These are phyloP conservation scores for Anticlea derivata DNA, from an alignment of 2,888 invertebrate species.

Conservation along the genomic window DNA sequence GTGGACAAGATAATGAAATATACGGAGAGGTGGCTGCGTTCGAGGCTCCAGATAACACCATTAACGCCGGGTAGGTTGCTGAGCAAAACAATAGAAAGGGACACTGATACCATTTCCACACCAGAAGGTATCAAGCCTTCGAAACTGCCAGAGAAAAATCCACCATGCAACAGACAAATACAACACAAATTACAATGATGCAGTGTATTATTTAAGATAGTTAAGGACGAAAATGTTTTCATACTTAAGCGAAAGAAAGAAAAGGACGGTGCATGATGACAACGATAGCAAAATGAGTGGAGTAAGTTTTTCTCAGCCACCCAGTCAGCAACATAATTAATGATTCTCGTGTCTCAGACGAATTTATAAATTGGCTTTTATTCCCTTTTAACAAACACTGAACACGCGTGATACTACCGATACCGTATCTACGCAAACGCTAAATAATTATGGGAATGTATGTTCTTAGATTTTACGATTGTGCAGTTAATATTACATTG, in stretches of 20 bases:
- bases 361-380: slow-evolving; percentile 81
- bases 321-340: slow-evolving; percentile 84
- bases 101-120: slow-evolving; percentile 46
- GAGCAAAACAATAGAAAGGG: slow-evolving; percentile 73
- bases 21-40: slow-evolving; percentile 82
- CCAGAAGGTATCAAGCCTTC: slow-evolving; percentile 37
- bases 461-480: slow-evolving; percentile 24
- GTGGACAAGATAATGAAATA: slow-evolving; percentile 83
- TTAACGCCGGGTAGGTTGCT: slow-evolving; percentile 78
- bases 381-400: slow-evolving; percentile 72
- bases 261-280: slow-evolving; percentile 70
- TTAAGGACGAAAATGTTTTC: slow-evolving; percentile 13
- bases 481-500: slow-evolving; percentile 34
- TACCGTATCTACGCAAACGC: slow-evolving; percentile 56
- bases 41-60: slow-evolving; percentile 81
- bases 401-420: slow-evolving; percentile 69
- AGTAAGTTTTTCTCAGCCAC: slow-evolving; percentile 84
- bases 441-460: slow-evolving; percentile 51
- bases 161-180: slow-evolving; percentile 27
- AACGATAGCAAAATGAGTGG: slow-evolving; percentile 81
- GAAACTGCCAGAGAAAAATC: slow-evolving; percentile 24
- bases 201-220: slow-evolving; percentile 26
- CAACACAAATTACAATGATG: slow-evolving; percentile 24
- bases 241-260: slow-evolving; percentile 53
- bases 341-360: slow-evolving; percentile 80